A percentile compares a stretch with the other conserved stretches of the same genome.
These are phyloP conservation scores for Sigmodon hispidus DNA, from an alignment of 2,113 vertebrate genomes.

Conservation along the genomic window DNA sequence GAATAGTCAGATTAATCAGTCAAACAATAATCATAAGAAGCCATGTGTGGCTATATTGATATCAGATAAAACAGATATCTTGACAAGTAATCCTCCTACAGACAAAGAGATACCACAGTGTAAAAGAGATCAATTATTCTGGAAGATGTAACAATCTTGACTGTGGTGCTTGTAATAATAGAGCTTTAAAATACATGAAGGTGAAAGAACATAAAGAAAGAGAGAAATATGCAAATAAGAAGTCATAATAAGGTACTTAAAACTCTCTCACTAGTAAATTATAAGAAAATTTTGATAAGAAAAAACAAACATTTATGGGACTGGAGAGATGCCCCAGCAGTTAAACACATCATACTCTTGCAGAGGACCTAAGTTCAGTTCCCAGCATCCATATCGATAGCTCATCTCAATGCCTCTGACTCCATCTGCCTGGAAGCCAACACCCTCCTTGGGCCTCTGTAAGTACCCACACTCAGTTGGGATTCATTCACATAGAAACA, in stretches of 20 bases:
- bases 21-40: conserved; percentile 41
- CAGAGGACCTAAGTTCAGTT: neutral
- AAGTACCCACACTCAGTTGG: neutral
- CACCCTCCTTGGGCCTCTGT: neutral
- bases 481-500: neutral
- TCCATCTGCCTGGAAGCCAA: neutral
- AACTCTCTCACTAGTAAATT: conserved; percentile 6
- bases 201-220: conserved; percentile 39
- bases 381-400: neutral
- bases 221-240: neutral
- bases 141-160: neutral
- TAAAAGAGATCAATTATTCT: conserved; percentile 44
- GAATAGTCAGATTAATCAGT: conserved; percentile 10
- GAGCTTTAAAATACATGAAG: conserved; percentile 11
- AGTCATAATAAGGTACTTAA: neutral
- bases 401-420: neutral
- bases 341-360: neutral
- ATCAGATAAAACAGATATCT: conserved; percentile 52
- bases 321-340: neutral
- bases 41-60: neutral
- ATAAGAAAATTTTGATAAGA: conserved; percentile 12
- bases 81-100: conserved; percentile 39
- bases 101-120: conserved; percentile 12
- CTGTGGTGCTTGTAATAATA: conserved; percentile 25
- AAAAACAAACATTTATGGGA: neutral